A percentile compares a stretch with the other conserved stretches of the same genome.
Conservation (phyloP, 2,113 vertebrate genomes). For the Spheniscus mendiculus region DNA sequence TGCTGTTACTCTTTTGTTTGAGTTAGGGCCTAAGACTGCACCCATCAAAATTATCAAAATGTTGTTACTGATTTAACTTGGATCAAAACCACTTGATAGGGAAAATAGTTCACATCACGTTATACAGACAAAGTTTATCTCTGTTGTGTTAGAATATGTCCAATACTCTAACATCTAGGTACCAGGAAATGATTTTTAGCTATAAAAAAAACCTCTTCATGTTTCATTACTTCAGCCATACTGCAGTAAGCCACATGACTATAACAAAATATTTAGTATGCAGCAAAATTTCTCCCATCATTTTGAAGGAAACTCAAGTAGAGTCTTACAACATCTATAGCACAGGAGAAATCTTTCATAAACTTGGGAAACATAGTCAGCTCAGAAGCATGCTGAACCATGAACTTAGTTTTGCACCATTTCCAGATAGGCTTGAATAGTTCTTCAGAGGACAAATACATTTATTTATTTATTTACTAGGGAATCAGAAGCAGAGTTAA, state of each 20-base stretch:
- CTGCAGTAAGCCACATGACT: background rate
- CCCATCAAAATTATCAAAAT: background rate
- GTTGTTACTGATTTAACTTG: background rate
- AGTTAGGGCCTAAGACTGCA: background rate
- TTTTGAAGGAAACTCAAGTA: background rate
- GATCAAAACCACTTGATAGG: background rate
- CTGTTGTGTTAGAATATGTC: background rate
- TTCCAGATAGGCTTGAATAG: background rate
- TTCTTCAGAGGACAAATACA: background rate
- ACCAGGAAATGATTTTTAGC: background rate
- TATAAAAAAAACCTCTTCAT: background rate
- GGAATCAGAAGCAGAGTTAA: background rate
- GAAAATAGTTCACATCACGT: background rate
- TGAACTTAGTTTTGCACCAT: background rate
- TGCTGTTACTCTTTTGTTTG: background rate
- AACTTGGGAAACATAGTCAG: background rate
- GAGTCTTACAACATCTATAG: background rate
- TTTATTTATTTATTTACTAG: background rate
- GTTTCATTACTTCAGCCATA: background rate
- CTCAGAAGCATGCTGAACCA: background rate
- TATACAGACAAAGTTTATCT: background rate
- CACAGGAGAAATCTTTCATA: background rate
- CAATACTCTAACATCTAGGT: background rate
- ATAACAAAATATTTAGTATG: background rate
- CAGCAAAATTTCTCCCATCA: background rate